A percentile compares a stretch with the other conserved stretches of the same genome.
phyloP scores from a whole-genome alignment of 2,113 vertebrate genomes.

The Microtus pennsylvanicus region DNA sequence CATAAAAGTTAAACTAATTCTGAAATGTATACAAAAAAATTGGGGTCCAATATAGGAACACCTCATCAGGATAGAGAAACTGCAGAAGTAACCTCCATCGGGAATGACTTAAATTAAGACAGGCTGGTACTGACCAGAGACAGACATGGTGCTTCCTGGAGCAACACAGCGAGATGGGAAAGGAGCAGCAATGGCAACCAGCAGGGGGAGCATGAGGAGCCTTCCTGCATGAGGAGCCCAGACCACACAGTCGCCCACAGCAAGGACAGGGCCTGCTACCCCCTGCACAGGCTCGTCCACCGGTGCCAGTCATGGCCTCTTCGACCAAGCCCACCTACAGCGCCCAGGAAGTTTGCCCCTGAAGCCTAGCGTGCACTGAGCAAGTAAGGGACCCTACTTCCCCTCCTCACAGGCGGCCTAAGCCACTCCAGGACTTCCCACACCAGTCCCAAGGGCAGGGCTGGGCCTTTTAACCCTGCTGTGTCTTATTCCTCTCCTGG shows the following conservation, averaged over 20 bases:
- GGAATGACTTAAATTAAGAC: not conserved
- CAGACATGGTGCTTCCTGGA: accelerated
- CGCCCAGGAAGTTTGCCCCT: not conserved
- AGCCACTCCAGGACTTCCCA: not conserved
- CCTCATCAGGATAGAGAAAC: not conserved
- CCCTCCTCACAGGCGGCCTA: not conserved
- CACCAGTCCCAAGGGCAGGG: not conserved
- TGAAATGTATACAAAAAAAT: slow-evolving; percentile 32
- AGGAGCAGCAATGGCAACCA: too few species aligned
- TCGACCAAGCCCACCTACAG: not conserved
- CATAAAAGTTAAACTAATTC: not conserved
- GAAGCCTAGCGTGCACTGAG: not conserved
- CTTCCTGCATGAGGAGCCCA: not conserved
- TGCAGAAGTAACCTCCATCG: not conserved
- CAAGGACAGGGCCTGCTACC: not conserved
- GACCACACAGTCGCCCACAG: not conserved
- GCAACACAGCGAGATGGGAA: not conserved
- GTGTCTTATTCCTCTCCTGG: not conserved
- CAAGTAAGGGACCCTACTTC: not conserved
- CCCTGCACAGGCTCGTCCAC: not conserved
- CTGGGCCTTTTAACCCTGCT: not conserved
- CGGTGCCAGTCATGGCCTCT: not conserved
- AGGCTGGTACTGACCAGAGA: not conserved
- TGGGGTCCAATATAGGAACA: not conserved
- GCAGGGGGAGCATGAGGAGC: not conserved